phyloP scores from a whole-genome alignment of 2,888 invertebrate genomes.

The Harpalus rufipes region DNA sequence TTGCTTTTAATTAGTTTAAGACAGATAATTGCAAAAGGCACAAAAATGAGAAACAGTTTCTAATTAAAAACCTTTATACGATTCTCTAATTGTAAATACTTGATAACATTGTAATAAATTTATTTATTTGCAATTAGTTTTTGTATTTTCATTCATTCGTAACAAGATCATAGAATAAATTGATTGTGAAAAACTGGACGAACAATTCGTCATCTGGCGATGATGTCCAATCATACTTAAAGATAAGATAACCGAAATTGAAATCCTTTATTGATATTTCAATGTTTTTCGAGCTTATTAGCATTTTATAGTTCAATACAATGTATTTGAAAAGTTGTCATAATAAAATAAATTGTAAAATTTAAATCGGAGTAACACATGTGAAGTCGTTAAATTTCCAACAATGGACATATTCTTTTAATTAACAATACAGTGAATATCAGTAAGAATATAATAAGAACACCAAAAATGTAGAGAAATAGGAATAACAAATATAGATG shows the following conservation, averaged over 20 bases:
- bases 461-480: too few relatives aligned
- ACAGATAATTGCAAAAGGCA: neutral
- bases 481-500: too few relatives aligned
- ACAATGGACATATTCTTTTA: too few relatives aligned
- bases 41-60: slow-evolving; percentile 18
- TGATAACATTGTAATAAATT: slow-evolving; percentile 5
- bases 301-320: neutral
- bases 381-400: too few relatives aligned
- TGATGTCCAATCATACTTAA: neutral
- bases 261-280: neutral
- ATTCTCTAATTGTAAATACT: neutral
- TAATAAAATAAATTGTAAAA: neutral
- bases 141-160: neutral
- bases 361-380: too few relatives aligned
- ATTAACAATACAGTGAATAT: too few relatives aligned
- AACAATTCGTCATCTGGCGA: neutral
- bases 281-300: neutral
- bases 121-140: slow-evolving; percentile 7
- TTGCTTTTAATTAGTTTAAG: slow-evolving; percentile 7
- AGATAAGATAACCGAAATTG: neutral
- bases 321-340: neutral
- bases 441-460: too few relatives aligned
- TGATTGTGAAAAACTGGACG: neutral
- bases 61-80: slow-evolving; percentile 5
- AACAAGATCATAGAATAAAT: neutral